phyloP scores from a whole-genome alignment of 2,888 invertebrate genomes.

The Adelognathus sp. region DNA sequence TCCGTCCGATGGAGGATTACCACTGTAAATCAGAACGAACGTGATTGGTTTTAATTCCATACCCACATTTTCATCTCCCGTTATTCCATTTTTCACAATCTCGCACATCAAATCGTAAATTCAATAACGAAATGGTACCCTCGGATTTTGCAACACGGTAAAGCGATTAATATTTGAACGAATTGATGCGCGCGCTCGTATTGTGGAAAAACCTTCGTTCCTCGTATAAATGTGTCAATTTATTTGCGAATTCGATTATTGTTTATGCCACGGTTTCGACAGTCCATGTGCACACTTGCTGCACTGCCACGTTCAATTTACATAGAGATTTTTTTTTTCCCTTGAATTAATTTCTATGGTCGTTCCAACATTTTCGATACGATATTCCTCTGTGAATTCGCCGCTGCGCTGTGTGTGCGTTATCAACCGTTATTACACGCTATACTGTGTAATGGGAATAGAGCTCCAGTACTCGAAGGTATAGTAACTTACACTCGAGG shows the following conservation, averaged over 20 bases:
- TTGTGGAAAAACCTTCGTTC: neutral
- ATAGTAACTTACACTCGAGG: neutral
- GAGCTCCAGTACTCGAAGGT: neutral
- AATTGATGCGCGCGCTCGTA: neutral
- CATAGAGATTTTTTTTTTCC: neutral
- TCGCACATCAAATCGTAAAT: neutral
- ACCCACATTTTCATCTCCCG: neutral
- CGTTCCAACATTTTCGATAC: neutral
- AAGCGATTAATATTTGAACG: slow-evolving; percentile 31
- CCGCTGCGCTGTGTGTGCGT: neutral
- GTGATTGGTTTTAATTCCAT: neutral
- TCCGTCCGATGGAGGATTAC: neutral
- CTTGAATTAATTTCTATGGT: neutral
- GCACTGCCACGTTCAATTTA: neutral
- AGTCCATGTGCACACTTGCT: slow-evolving; percentile 22
- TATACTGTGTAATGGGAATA: neutral
- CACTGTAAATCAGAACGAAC: neutral
- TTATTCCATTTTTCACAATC: neutral
- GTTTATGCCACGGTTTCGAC: slow-evolving; percentile 15
- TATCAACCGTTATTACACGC: slow-evolving; percentile 11
- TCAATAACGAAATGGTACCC: slow-evolving; percentile 31
- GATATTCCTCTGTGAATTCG: neutral
- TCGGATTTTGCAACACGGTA: neutral
- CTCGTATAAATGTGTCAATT: slow-evolving; percentile 7
- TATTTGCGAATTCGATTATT: slow-evolving; percentile 43